These are phyloP conservation scores for Drosophila sp. DNA, from an alignment of 1,140 invertebrate species.

Conservation along the genomic window DNA sequence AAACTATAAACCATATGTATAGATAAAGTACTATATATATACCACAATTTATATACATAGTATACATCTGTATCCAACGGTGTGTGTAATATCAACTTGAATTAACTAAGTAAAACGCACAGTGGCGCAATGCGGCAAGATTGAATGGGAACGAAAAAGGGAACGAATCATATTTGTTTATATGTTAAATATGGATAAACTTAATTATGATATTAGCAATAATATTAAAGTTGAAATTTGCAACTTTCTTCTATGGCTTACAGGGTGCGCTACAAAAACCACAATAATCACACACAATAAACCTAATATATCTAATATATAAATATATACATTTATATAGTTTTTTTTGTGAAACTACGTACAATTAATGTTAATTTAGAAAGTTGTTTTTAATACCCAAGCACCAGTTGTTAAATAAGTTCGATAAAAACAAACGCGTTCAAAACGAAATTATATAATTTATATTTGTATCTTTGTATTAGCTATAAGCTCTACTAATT, in stretches of 20 bases:
- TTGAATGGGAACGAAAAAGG: background rate
- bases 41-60: constrained; percentile 30
- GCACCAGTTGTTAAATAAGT: constrained; percentile 57
- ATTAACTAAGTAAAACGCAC: constrained; percentile 46
- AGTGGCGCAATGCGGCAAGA: constrained; percentile 43
- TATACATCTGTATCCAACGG: constrained; percentile 13
- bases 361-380: constrained; percentile 42
- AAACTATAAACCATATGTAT: constrained; percentile 11
- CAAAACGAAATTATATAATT: constrained; percentile 38
- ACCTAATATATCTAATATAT: constrained; percentile 56
- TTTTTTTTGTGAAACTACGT: constrained; percentile 9
- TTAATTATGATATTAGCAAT: constrained; percentile 39
- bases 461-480: constrained; percentile 42
- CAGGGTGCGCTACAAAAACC: constrained; percentile 39
- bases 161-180: constrained; percentile 42
- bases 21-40: constrained; percentile 18
- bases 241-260: constrained; percentile 24
- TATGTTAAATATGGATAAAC: constrained; percentile 24
- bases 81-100: constrained; percentile 45
- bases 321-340: background rate
- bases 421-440: constrained; percentile 19
- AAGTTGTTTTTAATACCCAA: constrained; percentile 33
- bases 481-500: constrained; percentile 64
- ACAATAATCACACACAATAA: constrained; percentile 33
- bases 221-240: constrained; percentile 19